Base-by-base conservation (phyloP, 1,140 invertebrate genomes). In the Neoseiulus cucumeris region DNA sequence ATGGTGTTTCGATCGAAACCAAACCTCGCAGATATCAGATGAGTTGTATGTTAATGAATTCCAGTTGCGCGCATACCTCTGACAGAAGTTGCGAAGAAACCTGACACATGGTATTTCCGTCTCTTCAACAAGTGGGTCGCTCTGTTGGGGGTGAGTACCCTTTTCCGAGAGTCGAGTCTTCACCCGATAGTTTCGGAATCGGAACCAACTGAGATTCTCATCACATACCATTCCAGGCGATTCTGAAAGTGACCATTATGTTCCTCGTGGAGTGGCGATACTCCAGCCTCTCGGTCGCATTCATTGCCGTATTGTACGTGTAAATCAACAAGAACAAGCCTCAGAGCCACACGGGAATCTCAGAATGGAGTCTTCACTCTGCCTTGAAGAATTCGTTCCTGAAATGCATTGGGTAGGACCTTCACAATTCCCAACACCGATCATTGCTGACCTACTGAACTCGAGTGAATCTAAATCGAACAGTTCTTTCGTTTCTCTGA, bases 241-340 rank as follows among this genome's bases (percentile, higher is more conserved):
- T 85, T n/a, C 75, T 89, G 17, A 95, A 94, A 75, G 71, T 96
- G 1, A 72, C 87, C 5, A 85, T 96, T 65, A 93, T 96, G 88
- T 83, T 95, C 72, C 77, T 91, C 65, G 90, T 95, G 5, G 84
- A 94, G 73, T 95, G 90, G 88, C 82, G 83, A 33, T 94, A 93
- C 75, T 88, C 91, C 33, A 73, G 92, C 28, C 83, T 84, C 22
- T 88, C 87, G 74, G 80, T 94, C 55, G 76, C 82, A 4, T 83
- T 85, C 7, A 82, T 91, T 66, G 84, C 90, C 73, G 75, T 91
- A 29, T 81, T 95, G 45, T 95, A 90, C 84, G 82, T 91, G 70
- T 95, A 96, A 73, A 89, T 96, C 65, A 89, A 90, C 12, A 85
- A 87, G 44, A 87, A 88, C 6, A 95, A 91, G 78, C 91, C 92